Conservation (phyloP, 2,888 invertebrate species). For the Yponomeuta sedellus region DNA sequence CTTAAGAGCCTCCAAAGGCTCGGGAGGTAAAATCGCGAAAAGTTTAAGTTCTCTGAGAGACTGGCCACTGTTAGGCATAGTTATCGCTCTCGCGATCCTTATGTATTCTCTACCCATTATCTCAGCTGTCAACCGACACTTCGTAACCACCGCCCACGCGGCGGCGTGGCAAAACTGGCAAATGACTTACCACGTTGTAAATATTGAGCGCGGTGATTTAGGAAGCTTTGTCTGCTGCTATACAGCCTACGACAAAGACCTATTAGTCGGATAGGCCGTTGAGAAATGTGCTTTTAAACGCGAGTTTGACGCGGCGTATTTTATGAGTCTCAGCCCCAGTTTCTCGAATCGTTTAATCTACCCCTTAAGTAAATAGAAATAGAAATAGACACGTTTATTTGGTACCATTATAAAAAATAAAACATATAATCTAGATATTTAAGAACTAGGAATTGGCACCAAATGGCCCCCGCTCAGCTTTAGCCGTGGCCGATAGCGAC, state of each 20-base stretch:
- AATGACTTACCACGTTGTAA: constrained; percentile 25
- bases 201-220: constrained; percentile 1
- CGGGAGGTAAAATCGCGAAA: too few species aligned
- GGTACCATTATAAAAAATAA: too few species aligned
- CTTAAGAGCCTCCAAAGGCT: too few species aligned
- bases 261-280: not conserved
- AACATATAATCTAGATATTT: too few species aligned
- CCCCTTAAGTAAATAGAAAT: too few species aligned
- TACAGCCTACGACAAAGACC: not conserved
- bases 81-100: not conserved
- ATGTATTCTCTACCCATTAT: not conserved
- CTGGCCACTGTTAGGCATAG: not conserved
- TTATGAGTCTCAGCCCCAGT: too few species aligned
- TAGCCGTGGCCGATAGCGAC: too few species aligned
- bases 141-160: constrained; percentile 27
- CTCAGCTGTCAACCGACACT: constrained; percentile 18
- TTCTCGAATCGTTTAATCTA: too few species aligned
- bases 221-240: constrained; percentile 2
- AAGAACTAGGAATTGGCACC: too few species aligned
- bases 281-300: not conserved
- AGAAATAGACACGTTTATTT: too few species aligned
- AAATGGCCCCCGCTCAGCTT: too few species aligned
- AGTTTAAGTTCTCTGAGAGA: not conserved
- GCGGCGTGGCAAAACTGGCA: constrained; percentile 23
- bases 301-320: not conserved